Percentiles rank a stretch among this genome's conserved stretches.
phyloP scores from a whole-genome alignment of 2,888 invertebrate genomes.

The Pogonocherus hispidulus region DNA sequence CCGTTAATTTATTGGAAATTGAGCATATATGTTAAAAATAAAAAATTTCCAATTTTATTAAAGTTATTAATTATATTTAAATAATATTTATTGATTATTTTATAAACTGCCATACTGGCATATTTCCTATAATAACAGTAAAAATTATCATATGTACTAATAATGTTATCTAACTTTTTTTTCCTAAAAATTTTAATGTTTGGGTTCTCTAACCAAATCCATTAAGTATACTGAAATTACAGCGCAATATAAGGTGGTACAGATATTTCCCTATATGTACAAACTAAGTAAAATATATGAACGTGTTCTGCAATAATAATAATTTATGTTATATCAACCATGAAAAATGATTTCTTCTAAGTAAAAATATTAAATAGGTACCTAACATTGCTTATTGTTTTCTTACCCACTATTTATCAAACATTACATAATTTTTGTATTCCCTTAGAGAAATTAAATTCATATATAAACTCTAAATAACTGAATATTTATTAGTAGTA shows the following conservation, averaged over 20 bases:
- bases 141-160: too few species aligned
- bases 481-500: slow-evolving; percentile 8
- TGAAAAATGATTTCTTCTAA: slow-evolving; percentile 24
- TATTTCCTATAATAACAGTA: too few species aligned
- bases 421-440: slow-evolving; percentile 10
- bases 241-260: not conserved
- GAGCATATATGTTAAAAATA: too few species aligned
- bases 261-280: not conserved
- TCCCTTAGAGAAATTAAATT: not conserved
- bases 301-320: not conserved
- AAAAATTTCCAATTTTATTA: too few species aligned
- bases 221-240: too few species aligned
- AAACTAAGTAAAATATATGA: not conserved
- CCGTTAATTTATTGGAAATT: too few species aligned
- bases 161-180: too few species aligned
- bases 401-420: slow-evolving; percentile 12
- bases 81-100: too few species aligned
- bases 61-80: too few species aligned
- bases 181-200: too few species aligned
- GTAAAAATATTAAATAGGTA: slow-evolving; percentile 12
- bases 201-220: too few species aligned
- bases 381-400: not conserved
- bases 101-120: too few species aligned
- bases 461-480: slow-evolving; percentile 14
- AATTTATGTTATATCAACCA: slow-evolving; percentile 12